Conservation (phyloP, 1,140 invertebrate species). For the Gerris buenoi region DNA sequence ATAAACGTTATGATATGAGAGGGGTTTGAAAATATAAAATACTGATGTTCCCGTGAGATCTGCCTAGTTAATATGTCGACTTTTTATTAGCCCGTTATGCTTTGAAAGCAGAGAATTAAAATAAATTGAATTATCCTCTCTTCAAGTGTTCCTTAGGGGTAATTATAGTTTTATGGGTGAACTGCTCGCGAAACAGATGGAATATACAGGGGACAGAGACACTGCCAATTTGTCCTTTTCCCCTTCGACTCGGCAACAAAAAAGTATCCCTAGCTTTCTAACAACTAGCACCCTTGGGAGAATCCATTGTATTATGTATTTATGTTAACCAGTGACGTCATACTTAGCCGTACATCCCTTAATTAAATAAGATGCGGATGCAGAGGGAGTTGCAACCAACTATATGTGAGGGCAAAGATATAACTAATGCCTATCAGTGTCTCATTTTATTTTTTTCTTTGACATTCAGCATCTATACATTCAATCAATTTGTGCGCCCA, state of each 20-base stretch:
- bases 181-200: not conserved
- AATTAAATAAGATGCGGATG: conserved; percentile 14
- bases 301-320: conserved; percentile 22
- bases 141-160: not conserved
- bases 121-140: not conserved
- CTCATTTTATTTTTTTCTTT: too few relatives aligned
- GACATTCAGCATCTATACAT: too few relatives aligned
- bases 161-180: not conserved
- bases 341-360: too few relatives aligned
- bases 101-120: too few relatives aligned
- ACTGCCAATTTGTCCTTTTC: not conserved
- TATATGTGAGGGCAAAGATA: too few relatives aligned
- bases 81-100: too few relatives aligned
- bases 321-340: conserved; percentile 22
- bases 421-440: too few relatives aligned
- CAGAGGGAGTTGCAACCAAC: not conserved
- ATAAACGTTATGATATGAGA: too few relatives aligned
- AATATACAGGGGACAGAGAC: not conserved
- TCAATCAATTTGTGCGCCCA: too few relatives aligned
- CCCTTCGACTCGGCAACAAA: not conserved
- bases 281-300: conserved; percentile 9
- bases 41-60: too few relatives aligned
- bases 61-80: too few relatives aligned
- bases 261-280: not conserved
- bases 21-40: too few relatives aligned